phyloP scores from a whole-genome alignment of 2,888 invertebrate species.

The Selenia dentaria region DNA sequence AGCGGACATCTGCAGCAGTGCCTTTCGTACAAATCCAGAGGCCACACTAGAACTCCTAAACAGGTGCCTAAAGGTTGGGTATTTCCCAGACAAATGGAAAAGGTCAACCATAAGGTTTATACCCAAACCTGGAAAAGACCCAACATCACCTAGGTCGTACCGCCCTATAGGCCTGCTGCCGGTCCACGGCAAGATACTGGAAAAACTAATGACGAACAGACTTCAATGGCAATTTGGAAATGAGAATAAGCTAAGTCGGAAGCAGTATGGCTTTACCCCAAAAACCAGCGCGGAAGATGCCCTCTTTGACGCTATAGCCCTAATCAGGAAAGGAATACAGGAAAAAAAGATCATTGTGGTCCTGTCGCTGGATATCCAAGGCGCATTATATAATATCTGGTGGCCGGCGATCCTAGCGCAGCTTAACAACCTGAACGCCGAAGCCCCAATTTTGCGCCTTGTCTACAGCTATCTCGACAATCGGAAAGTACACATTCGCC shows the following conservation, averaged over 20 bases:
- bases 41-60: not conserved
- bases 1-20: conserved; percentile 10
- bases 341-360: not conserved
- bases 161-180: too few species aligned
- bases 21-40: too few species aligned
- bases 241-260: not conserved
- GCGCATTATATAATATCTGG: not conserved
- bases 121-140: not conserved
- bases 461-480: not conserved
- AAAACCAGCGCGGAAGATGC: not conserved
- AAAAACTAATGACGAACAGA: not conserved
- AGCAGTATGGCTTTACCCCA: not conserved
- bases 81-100: not conserved
- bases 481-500: not conserved
- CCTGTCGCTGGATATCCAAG: not conserved
- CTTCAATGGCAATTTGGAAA: not conserved
- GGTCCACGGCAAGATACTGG: not conserved
- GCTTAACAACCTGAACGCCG: not conserved
- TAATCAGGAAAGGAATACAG: too few species aligned
- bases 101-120: not conserved
- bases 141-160: too few species aligned
- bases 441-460: not conserved
- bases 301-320: too few species aligned
- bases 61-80: not conserved
- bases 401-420: not conserved